Evolutionary conservation across 1,140 invertebrate genomes (phyloP).

Genomic region (Drosophila simulans): DNA sequence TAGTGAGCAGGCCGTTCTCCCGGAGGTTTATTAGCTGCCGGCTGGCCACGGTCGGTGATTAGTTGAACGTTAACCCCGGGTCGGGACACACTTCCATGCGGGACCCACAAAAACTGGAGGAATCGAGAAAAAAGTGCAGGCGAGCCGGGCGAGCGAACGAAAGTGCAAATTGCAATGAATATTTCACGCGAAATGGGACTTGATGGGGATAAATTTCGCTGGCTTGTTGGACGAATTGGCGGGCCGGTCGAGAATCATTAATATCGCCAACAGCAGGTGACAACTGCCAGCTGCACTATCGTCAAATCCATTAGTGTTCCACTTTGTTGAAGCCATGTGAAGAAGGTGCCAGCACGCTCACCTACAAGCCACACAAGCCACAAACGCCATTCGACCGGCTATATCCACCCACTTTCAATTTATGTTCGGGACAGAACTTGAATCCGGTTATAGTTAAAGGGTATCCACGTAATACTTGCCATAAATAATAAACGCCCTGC

Average conservation of each 20-base stretch:
- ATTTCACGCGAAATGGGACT: slow-evolving; percentile 44
- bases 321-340: slow-evolving; percentile 23
- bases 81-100: slow-evolving; percentile 22
- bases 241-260: slow-evolving; percentile 17
- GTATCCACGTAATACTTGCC: slow-evolving; percentile 19
- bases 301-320: slow-evolving; percentile 38
- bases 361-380: neutral
- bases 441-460: slow-evolving; percentile 31
- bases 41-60: slow-evolving; percentile 63
- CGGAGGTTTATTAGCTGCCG: slow-evolving; percentile 33
- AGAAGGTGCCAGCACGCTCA: slow-evolving; percentile 1
- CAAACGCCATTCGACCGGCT: neutral
- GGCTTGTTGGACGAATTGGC: slow-evolving; percentile 35
- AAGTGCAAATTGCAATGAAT: slow-evolving; percentile 67
- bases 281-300: slow-evolving; percentile 33
- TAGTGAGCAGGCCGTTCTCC: slow-evolving; percentile 33
- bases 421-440: slow-evolving; percentile 16
- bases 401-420: slow-evolving; percentile 18
- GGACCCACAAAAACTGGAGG: neutral
- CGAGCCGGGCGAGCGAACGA: slow-evolving; percentile 5
- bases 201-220: slow-evolving; percentile 39
- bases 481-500: slow-evolving; percentile 48
- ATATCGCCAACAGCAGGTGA: slow-evolving; percentile 35
- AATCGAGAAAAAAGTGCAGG: neutral
- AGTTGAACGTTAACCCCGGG: slow-evolving; percentile 77